Evolutionary conservation across 2,888 invertebrate genomes (phyloP), one percentile per base, ranked within the genome.

Genomic region (Coleophora flavipennella): DNA sequence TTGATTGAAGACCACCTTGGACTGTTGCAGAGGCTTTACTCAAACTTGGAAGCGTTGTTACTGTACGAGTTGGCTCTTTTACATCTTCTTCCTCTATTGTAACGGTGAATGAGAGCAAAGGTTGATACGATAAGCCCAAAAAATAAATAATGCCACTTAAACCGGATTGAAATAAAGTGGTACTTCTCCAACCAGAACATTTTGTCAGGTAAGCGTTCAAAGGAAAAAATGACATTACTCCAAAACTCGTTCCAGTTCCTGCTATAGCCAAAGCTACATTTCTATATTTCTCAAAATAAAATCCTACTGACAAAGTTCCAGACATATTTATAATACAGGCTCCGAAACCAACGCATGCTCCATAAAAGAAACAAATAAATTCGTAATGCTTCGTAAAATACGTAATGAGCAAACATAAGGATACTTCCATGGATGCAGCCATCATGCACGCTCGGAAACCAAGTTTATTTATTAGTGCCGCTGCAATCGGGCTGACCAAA

Each of bases 381-480:
- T 11, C 10, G 10, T 4, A 10, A 10, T 7, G 1, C 3, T 52
- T 53, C 8, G 60, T 47, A 59, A 78, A 80, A 57, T 74, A 72
- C 20, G 78, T 57, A 40, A 58, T 62, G 34, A 79, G 55, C 32
- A 75, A 53, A 31, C 68, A 55, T 42, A 65, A 53, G 3, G 69
- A 57, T 53, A 64, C 60, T 39, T 75, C 49, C 8, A 77, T 48
- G 38, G 78, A 66, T 36, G 83, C 83, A 31, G 59, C 51, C 81
- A 83, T 80, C 13, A 55, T 52, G 51, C 73, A 65, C 7, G 71
- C 67, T 48, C 83, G 60, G 51, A 83, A 83, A 35, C 83, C 83
- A 59, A 73, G 81, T 33, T 80, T 64, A 48, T 83, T 83, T 32
- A 83, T 76, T 41, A 75, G 64, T 11, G 80, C 80, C 25, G 83